Evolutionary conservation across 2,888 invertebrate genomes (phyloP), one percentile per base, ranked within the genome.

Genomic region (Gandaritis pyraliata): DNA sequence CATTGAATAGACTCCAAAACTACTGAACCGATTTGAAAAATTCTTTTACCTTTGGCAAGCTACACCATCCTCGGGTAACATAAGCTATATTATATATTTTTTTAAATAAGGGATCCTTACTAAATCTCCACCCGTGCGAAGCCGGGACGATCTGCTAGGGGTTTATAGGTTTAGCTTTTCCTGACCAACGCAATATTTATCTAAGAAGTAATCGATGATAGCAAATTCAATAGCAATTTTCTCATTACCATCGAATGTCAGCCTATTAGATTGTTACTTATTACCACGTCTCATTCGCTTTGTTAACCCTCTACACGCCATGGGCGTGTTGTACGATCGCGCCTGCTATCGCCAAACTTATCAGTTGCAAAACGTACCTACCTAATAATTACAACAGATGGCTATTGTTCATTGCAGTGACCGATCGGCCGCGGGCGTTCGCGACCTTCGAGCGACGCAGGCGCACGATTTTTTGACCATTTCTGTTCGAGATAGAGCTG

Each of bases 361-460:
- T 87, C 84, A 73, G 78, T 90, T 88, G 87, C 88, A 78, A 86
- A 88, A 90, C 80, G 84, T 86, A 87, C 86, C 86, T 58, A 63
- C 29, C 61, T 58, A 88, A 86, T 89, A 89, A 90, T 90, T 91
- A 91, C 89, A 88, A 88, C 86, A 83, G 91, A 90, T 90, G 87
- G 80, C 88, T 80, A 90, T 92, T 91, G 90, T 91, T 88, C 84
- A 76, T 87, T 85, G 78, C 73, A 81, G 84, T 87, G 87, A 86
- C 87, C 85, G 87, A 86, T 84, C 85, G 87, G 86, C 85, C 86
- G 84, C 82, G 78, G 76, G 77, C 81, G 78, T 74, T 75, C 65
- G 72, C 81, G 88, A 86, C 90, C 90, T 90, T 91, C 89, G 79
- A 67, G 74, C 80, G 80, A 77, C 82, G 78, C 82, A 61, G 66